Evolutionary conservation across 2,797 vertebrate species (phyloP).

Genomic region (Mico argentatus): DNA sequence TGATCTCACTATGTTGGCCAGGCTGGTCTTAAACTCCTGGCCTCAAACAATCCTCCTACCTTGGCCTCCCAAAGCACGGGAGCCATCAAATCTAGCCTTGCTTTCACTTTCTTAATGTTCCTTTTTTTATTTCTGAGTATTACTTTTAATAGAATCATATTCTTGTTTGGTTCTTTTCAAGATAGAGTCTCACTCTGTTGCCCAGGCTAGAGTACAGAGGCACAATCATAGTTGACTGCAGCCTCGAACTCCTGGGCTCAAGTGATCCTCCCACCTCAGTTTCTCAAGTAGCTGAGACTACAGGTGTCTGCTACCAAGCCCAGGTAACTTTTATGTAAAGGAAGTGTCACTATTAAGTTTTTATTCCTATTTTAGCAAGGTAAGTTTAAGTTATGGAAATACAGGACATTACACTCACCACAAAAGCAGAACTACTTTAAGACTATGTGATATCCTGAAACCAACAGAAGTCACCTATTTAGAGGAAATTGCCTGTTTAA

Average conservation of each 20-base stretch:
- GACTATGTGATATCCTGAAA: conserved; percentile 16
- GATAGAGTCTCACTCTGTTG: background rate
- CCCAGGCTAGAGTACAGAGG: background rate
- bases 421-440: conserved; percentile 43
- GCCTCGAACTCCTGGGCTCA: background rate
- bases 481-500: background rate
- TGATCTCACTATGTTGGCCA: background rate
- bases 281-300: background rate
- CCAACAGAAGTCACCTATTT: background rate
- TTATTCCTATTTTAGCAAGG: conserved; percentile 32
- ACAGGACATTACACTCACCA: background rate
- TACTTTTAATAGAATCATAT: background rate
- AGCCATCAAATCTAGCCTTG: background rate
- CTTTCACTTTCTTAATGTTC: background rate
- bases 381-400: conserved; percentile 36
- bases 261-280: background rate
- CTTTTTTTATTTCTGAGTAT: background rate
- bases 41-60: background rate
- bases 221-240: background rate
- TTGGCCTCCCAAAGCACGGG: background rate
- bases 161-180: background rate
- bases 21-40: background rate
- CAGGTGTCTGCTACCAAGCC: background rate
- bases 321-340: background rate
- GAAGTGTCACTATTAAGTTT: background rate